Conservation (phyloP, 2,113 vertebrate genomes). For the Urocolius indicus region DNA sequence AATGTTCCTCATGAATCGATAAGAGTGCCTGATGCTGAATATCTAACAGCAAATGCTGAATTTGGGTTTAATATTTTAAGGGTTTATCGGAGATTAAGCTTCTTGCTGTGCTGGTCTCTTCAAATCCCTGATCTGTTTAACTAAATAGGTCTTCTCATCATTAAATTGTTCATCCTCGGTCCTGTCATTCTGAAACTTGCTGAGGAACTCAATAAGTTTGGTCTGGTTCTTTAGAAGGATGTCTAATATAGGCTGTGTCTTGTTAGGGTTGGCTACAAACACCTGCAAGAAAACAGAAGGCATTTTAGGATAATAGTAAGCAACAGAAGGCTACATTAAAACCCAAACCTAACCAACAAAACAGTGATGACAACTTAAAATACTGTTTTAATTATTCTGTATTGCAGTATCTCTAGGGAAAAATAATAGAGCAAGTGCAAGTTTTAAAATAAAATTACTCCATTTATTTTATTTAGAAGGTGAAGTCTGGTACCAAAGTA, state of each 20-base stretch:
- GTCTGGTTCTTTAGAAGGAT: constrained; percentile 98
- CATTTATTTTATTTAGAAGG: background rate
- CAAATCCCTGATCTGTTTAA: constrained; percentile 99
- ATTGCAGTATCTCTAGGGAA: background rate
- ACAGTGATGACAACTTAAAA: background rate
- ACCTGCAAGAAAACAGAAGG: constrained; percentile 79
- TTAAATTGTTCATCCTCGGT: constrained; percentile 98
- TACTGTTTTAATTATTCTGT: background rate
- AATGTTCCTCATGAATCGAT: constrained; percentile 82
- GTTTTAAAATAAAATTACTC: background rate
- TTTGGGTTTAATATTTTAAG: constrained; percentile 80
- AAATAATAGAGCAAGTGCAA: background rate
- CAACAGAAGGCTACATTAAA: background rate
- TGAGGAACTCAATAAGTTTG: constrained; percentile 97
- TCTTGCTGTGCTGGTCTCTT: constrained; percentile 95
- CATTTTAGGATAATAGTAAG: background rate
- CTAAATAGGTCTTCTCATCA: constrained; percentile 98
- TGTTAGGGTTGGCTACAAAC: constrained; percentile 96
- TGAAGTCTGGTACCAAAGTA: background rate
- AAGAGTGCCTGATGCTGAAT: constrained; percentile 83
- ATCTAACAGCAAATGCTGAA: constrained; percentile 86
- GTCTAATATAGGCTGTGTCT: constrained; percentile 96
- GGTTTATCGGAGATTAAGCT: constrained; percentile 81
- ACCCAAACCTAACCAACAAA: background rate
- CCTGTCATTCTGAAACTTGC: constrained; percentile 97